Base-by-base conservation (phyloP, 2,888 invertebrate species). In the Leucophora obtusa region DNA sequence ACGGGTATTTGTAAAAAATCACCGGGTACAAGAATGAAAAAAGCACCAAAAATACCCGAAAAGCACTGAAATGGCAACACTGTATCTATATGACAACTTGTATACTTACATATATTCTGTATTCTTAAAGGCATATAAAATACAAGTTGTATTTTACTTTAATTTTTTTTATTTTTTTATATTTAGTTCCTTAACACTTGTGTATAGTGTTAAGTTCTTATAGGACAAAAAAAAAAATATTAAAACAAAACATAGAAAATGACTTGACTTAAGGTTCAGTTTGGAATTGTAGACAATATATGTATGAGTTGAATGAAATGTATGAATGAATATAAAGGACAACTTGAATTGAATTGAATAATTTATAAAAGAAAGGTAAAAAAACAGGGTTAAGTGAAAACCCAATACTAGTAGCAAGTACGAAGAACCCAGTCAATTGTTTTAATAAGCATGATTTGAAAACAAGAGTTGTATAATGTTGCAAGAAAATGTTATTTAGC, bases 171-270 rank as follows among this genome's bases (percentile, higher is more conserved):
- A 17, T 54, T 35, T 17, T 56, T 17, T 60, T 54, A n/a, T n/a
- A n/a, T n/a, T 33, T 53, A 66, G 54, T 62, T 74, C 74, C 66
- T 71, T 71, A 80, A 76, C 72, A 80, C 71, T 75, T 80, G 56
- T 80, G 51, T 51, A 35, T 66, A 51, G 79, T 71, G 75, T 71
- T 56, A 68, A 74, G 17, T 63, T 75, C 58, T 18, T 75, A 65
- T 38, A 38, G 28, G 28, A 28, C 28, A 7, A 28, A 28, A 28
- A 28, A 3, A 28, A 3, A 28, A 28, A 28, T 11, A 43, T n/a
- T 47, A n/a, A 47, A 62, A 73, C 65, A 58, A 68, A 62, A 53
- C 35, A 63, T 58, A 28, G 6, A 6, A 28, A 28, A 28, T 51
- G 8, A 70, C 76, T 76, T 76, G 76, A 70, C 69, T 69, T 63